Base-by-base conservation (phyloP, 2,797 vertebrate species). In the Hirundo rustica region DNA sequence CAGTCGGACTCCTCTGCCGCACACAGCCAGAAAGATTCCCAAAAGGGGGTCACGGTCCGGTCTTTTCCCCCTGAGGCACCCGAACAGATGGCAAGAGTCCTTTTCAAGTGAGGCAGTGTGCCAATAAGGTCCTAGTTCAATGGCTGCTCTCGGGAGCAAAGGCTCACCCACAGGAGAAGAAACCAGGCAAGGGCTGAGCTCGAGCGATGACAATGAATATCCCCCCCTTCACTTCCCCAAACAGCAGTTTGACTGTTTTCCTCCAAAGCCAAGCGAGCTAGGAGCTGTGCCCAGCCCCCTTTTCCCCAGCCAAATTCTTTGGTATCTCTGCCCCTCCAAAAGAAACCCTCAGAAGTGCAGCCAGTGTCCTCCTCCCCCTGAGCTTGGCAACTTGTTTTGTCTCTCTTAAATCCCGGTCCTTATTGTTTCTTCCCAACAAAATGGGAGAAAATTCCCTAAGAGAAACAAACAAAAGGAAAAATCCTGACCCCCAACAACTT, bases 1-100 rank as follows among this genome's bases (percentile, higher is more conserved):
- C 47, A 18, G 19, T n/a, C 5, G 7, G 38, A 19, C 38, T 53
- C 25, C 16, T 23, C 30, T 44, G 20, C 19, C 1, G 0, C 38
- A 23, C 12, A 7, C 48, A 34, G n/a, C n/a, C n/a, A n/a, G n/a
- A n/a, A n/a, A n/a, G n/a, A n/a, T n/a, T n/a, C n/a, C n/a, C n/a
- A n/a, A n/a, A n/a, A n/a, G n/a, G n/a, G n/a, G n/a, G n/a, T n/a
- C n/a, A n/a, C n/a, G n/a, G n/a, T n/a, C n/a, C n/a, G n/a, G n/a
- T n/a, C n/a, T n/a, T n/a, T n/a, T n/a, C n/a, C n/a, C n/a, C n/a
- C n/a, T n/a, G n/a, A n/a, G n/a, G n/a, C n/a, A n/a, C n/a, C n/a
- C n/a, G n/a, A n/a, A n/a, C n/a, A n/a, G n/a, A n/a, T n/a, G n/a
- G n/a, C n/a, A n/a, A n/a, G n/a, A n/a, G n/a, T n/a, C n/a, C n/a